Conservation (phyloP, 2,797 vertebrate species). For the Hydrocynus forskahlii region DNA sequence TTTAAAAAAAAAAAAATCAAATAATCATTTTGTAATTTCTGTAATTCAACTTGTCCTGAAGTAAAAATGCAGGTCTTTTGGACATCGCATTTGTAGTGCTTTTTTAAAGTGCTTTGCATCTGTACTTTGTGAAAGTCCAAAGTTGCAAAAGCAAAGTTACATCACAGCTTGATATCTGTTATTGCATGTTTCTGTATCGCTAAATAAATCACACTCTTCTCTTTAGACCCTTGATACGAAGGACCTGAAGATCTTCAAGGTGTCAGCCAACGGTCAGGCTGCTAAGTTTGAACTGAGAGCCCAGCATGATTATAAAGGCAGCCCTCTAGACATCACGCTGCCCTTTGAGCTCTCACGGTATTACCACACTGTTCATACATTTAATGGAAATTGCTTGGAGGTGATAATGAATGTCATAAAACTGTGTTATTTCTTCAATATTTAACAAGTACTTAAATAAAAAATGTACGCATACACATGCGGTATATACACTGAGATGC, state of each 20-base stretch:
- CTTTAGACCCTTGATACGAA: slow-evolving; percentile 88
- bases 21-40: not conserved
- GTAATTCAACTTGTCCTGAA: not conserved
- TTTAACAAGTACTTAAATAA: not conserved
- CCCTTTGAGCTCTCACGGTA: slow-evolving; percentile 91
- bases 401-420: not conserved
- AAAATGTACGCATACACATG: not conserved
- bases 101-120: not conserved
- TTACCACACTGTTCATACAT: slow-evolving; percentile 7
- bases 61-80: not conserved
- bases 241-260: slow-evolving; percentile 84
- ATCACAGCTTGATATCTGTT: not conserved
- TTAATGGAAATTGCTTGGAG: not conserved
- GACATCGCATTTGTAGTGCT: not conserved
- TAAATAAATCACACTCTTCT: not conserved
- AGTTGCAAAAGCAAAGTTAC: not conserved
- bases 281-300: slow-evolving; percentile 83
- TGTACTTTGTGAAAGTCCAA: slow-evolving; percentile 13
- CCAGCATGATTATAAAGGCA: slow-evolving; percentile 89
- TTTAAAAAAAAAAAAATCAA: no score
- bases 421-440: not conserved
- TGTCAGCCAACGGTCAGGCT: slow-evolving; percentile 83
- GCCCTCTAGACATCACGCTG: slow-evolving; percentile 85
- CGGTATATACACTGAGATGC: no score
- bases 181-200: not conserved